A percentile compares a stretch with the other conserved stretches of the same genome.
These are phyloP conservation scores for Tetraodon nigroviridis DNA, from an alignment of 2,113 vertebrate genomes.

Conservation along the genomic window DNA sequence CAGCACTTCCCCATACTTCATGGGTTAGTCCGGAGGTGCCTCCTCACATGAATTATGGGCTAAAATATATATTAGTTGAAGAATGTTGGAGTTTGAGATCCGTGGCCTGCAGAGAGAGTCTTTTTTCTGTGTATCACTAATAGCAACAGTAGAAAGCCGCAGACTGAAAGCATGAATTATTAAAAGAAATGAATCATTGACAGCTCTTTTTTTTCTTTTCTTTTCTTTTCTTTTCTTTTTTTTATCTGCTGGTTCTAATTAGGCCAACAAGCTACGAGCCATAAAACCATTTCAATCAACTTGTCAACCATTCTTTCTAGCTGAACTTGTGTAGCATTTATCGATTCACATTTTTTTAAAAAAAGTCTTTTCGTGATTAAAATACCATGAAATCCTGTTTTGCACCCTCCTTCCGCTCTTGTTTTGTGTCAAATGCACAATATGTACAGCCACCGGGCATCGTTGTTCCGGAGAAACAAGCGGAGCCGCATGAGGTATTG, in stretches of 20 bases:
- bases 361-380: slow-evolving; percentile 17
- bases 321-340: slow-evolving; percentile 26
- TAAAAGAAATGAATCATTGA: slow-evolving; percentile 1
- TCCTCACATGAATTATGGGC: background rate
- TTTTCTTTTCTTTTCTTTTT: slow-evolving; percentile 1
- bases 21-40: background rate
- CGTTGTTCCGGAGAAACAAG: slow-evolving; percentile 33
- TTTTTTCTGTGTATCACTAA: background rate
- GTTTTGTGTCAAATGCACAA: slow-evolving; percentile 15
- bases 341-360: slow-evolving; percentile 31
- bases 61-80: background rate
- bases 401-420: background rate
- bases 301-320: background rate
- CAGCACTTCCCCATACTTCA: background rate
- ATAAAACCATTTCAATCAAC: background rate
- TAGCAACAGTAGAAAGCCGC: background rate
- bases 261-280: slow-evolving; percentile 6
- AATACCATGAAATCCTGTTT: slow-evolving; percentile 18
- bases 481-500: slow-evolving; percentile 49
- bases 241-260: slow-evolving; percentile 5
- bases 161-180: background rate
- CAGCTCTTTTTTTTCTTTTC: slow-evolving; percentile 1
- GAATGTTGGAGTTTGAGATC: background rate
- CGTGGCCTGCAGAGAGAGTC: background rate
- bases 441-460: slow-evolving; percentile 29